Evolutionary conservation across 2,888 invertebrate genomes (phyloP).

Genomic region (Thyatira batis): DNA sequence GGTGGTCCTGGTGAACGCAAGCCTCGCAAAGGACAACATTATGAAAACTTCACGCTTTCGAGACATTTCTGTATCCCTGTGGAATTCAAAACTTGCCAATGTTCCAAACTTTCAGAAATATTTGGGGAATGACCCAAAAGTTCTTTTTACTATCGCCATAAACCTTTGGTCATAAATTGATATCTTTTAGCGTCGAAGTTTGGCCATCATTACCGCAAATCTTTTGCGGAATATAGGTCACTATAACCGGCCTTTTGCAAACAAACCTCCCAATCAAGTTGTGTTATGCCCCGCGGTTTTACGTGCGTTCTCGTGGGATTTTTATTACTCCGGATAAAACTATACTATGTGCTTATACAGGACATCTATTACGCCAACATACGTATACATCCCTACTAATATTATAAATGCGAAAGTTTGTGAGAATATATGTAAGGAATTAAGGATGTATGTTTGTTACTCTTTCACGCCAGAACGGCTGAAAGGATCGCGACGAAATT

Average conservation of each 20-base stretch:
- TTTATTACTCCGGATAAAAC: too few species aligned
- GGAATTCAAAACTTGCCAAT: constrained; percentile 9
- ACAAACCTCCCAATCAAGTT: background rate
- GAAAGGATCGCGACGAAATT: too few species aligned
- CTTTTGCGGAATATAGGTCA: background rate
- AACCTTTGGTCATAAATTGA: constrained; percentile 48
- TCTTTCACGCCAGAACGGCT: too few species aligned
- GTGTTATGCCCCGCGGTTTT: too few species aligned
- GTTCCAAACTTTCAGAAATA: constrained; percentile 36
- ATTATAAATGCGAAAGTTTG: too few species aligned
- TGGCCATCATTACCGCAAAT: background rate
- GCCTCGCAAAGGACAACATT: background rate
- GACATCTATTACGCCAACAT: too few species aligned
- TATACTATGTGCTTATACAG: too few species aligned
- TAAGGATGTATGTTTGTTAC: too few species aligned
- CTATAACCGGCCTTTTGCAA: background rate
- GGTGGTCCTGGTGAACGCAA: background rate
- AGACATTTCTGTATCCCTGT: background rate
- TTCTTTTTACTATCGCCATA: constrained; percentile 48
- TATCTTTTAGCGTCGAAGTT: constrained; percentile 28
- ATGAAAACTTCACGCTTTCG: background rate
- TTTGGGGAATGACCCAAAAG: constrained; percentile 39
- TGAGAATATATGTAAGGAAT: too few species aligned
- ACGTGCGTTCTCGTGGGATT: too few species aligned
- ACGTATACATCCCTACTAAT: too few species aligned